Base-by-base conservation (phyloP, 2,888 invertebrate genomes). In the Cacoxenus indagator region DNA sequence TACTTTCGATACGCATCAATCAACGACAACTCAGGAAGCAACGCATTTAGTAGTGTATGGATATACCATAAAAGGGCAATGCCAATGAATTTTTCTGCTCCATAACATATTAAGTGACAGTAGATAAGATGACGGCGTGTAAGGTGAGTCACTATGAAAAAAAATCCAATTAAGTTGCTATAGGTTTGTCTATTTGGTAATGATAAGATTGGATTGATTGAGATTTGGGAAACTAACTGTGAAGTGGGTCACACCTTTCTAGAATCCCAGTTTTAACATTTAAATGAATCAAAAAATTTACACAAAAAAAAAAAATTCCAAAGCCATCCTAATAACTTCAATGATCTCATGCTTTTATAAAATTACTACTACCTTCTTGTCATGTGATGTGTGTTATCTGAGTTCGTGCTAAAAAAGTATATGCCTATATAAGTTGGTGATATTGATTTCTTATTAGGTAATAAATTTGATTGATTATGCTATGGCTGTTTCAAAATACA, bases 1-100 rank as follows among this genome's bases (percentile, higher is more conserved):
- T 81, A 81, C 81, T 81, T 83, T 83, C 81, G 78, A 82, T 76
- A 78, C 77, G 67, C 81, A 82, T 81, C 78, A 73, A 71, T 14
- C n/a, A 65, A 51, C 80, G 45, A 64, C 74, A 37, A 37, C 14
- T 37, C 37, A 4, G 8, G 14, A 2, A 37, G 37, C 14, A 14
- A 57, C 6, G 19, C 9, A 57, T 29, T 29, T 27, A 4, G 5
- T 9, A 4, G 2, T 29, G 27, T 4, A 29, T 57, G 29, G 5
- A 57, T 29, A 57, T 27, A 29, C 17, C 19, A 48, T 1, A 45
- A 62, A 59, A 14, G 57, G n/a, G 24, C 43, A 61, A 43, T 31
- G 31, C 31, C 31, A 31, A 8, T n/a, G n/a, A n/a, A n/a, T n/a
- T n/a, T n/a, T n/a, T n/a, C n/a, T n/a, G n/a, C n/a, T n/a, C n/a